phyloP scores from a whole-genome alignment of 2,888 invertebrate species.

The Cotesia congregata region DNA sequence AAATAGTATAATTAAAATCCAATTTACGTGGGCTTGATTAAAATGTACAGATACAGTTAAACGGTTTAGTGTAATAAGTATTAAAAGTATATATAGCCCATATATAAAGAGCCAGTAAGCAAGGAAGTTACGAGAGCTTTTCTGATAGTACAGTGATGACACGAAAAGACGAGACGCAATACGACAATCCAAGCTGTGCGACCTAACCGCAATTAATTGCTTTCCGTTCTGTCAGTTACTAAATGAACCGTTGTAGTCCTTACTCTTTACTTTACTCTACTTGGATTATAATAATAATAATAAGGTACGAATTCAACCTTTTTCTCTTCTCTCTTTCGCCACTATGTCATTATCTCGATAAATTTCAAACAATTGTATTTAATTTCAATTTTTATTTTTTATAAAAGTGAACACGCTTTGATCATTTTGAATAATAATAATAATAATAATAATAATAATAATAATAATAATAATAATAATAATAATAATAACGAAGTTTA shows the following conservation, averaged over 20 bases:
- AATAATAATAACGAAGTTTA: background rate
- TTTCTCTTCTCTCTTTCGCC: background rate
- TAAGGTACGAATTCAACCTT: background rate
- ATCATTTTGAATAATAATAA: too few species aligned
- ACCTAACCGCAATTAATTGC: slow-evolving; percentile 38
- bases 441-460: too few species aligned
- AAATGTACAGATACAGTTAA: background rate
- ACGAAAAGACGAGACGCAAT: slow-evolving; percentile 13
- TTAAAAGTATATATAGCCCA: background rate
- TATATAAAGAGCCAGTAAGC: background rate
- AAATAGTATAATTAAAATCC: background rate
- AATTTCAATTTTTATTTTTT: background rate
- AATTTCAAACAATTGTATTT: background rate
- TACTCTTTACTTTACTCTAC: slow-evolving; percentile 7
- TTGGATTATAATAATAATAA: background rate
- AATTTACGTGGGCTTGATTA: background rate
- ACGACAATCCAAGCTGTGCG: slow-evolving; percentile 19
- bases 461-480: slow-evolving; percentile 1
- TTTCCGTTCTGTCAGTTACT: slow-evolving; percentile 23
- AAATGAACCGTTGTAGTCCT: slow-evolving; percentile 26
- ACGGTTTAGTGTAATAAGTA: background rate
- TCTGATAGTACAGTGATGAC: slow-evolving; percentile 15
- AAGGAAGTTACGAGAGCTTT: slow-evolving; percentile 1
- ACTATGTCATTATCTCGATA: background rate
- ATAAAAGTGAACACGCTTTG: too few species aligned